Base-by-base conservation (phyloP, 2,797 vertebrate genomes). In the Rhodeus uyekii region DNA sequence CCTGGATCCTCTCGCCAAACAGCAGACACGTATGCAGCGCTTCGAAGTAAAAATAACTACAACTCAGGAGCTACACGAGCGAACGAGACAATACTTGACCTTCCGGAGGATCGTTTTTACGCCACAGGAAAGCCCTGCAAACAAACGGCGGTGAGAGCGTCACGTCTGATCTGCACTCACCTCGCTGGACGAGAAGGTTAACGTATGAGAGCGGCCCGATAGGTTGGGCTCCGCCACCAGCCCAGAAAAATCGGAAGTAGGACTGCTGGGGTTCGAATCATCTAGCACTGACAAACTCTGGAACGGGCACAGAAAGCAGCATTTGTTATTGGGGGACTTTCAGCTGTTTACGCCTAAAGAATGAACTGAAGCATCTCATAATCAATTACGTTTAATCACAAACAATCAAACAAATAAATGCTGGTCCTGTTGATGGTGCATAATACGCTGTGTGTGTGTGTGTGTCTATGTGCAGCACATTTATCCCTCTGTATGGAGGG, bases 171-270 rank as follows among this genome's bases (percentile, higher is more conserved):
- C 73, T 27, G 74, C 78, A 98, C 97, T 98, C 96, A 98, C 97
- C 96, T 98, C 96, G 87, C 94, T 95, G 92, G 97, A 97, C 93
- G 96, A 97, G 96, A 98, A 97, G 96, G 95, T 95, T 96, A 97
- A 95, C 93, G 96, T 97, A 93, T 97, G 96, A 84, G 96, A 96
- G 93, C 96, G 96, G 94, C 97, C 96, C 94, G 96, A 96, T 90
- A 97, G 95, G 94, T 93, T 96, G 95, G 96, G 96, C 92, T 98
- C 97, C 92, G 95, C 92, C 85, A 98, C 96, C 94, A 97, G 95
- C 94, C 96, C 96, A 95, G 95, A 95, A 93, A 94, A 94, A 90
- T 97, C 96, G 95, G 96, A 94, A 94, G 94, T 93, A 93, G 95
- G 95, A 91, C 95, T 94, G 95, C 94, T 94, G 90, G 93, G 92